Evolutionary conservation across 1,140 invertebrate genomes (phyloP).

Genomic region (Diprion similis): DNA sequence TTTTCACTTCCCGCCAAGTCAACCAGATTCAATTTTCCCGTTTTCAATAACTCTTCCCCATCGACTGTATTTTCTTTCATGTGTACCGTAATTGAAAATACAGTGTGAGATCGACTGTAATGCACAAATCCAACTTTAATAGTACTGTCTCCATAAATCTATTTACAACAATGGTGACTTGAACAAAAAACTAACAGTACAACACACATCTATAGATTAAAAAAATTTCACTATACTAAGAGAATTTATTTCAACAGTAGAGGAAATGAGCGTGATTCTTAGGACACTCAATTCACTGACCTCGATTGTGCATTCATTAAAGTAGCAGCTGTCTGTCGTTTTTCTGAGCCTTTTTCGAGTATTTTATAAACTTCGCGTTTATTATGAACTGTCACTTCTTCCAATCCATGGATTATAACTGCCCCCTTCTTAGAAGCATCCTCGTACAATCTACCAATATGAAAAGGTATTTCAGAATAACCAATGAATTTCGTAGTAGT

Average conservation of each 20-base stretch:
- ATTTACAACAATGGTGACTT: too few relatives aligned
- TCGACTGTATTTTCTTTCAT: constrained; percentile 90
- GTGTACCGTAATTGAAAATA: constrained; percentile 95
- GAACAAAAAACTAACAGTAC: too few relatives aligned
- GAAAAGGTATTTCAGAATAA: constrained; percentile 27
- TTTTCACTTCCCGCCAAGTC: constrained; percentile 98
- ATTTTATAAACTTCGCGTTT: constrained; percentile 92
- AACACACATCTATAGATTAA: too few relatives aligned
- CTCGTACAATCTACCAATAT: constrained; percentile 73
- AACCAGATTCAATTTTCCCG: constrained; percentile 95
- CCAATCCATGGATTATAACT: constrained; percentile 91
- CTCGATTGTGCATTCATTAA: constrained; percentile 94
- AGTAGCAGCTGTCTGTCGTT: constrained; percentile 90
- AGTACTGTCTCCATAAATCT: too few relatives aligned
- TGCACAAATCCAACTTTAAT: constrained; percentile 21
- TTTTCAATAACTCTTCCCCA: constrained; percentile 92
- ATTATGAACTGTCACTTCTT: constrained; percentile 91
- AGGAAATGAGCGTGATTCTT: too few relatives aligned
- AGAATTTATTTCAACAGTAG: constrained; percentile 14
- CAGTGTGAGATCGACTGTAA: constrained; percentile 90
- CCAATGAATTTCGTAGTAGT: too few relatives aligned
- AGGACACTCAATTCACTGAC: constrained; percentile 48
- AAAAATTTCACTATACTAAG: too few relatives aligned
- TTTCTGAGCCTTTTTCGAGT: constrained; percentile 84
- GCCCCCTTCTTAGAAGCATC: constrained; percentile 84